A percentile compares a stretch with the other conserved stretches of the same genome.
phyloP scores from a whole-genome alignment of 2,113 vertebrate species.

The Chelonoidis abingdonii region DNA sequence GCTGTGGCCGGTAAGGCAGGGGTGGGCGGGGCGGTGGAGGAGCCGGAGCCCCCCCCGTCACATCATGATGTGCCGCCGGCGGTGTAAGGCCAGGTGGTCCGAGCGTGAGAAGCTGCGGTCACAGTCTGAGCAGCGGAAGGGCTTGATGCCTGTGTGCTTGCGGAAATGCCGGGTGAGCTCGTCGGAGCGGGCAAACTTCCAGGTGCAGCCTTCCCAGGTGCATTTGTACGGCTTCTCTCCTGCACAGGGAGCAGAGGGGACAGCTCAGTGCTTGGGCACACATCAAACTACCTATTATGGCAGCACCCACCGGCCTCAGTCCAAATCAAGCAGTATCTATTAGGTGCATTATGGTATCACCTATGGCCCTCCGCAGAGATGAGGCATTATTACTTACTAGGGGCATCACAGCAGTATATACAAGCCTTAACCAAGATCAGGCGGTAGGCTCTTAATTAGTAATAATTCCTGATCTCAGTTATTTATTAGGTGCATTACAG shows the following conservation, averaged over 20 bases:
- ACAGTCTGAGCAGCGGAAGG: slow-evolving; percentile 96
- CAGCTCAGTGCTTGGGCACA: not conserved
- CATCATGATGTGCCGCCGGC: slow-evolving; percentile 96
- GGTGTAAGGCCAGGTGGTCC: slow-evolving; percentile 95
- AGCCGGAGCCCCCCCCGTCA: slow-evolving; percentile 73
- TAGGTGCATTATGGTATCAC: not conserved
- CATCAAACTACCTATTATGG: fast-evolving
- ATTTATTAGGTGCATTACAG: not conserved
- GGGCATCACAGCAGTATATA: not conserved
- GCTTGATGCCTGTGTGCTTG: slow-evolving; percentile 98
- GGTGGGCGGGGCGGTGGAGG: not conserved
- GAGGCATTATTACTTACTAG: not conserved
- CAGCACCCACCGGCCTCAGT: not conserved
- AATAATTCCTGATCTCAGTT: not conserved
- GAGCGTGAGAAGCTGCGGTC: slow-evolving; percentile 98
- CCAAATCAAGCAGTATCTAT: not conserved
- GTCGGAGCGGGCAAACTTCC: slow-evolving; percentile 95
- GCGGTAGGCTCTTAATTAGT: not conserved
- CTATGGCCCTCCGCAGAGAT: not conserved
- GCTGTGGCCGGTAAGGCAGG: not conserved
- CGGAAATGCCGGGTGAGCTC: slow-evolving; percentile 97
- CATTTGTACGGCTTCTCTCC: slow-evolving; percentile 98
- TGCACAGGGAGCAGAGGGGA: slow-evolving; percentile 50
- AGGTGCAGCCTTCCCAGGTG: slow-evolving; percentile 96
- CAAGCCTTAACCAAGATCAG: not conserved